Conservation (phyloP, 2,113 vertebrate species). For the Podocnemis expansa region DNA sequence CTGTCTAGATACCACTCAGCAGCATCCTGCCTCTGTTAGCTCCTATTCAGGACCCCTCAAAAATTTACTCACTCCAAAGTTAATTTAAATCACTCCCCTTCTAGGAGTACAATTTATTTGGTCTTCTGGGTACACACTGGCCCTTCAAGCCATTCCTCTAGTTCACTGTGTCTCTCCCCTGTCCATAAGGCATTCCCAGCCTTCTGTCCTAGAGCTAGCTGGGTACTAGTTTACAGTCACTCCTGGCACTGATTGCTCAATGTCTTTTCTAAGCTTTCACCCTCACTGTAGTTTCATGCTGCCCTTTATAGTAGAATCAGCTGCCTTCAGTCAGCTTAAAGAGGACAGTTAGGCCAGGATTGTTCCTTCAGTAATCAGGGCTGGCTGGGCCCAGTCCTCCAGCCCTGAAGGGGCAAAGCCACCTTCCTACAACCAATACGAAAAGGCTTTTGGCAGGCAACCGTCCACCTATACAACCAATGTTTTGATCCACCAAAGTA, state of each 20-base stretch:
- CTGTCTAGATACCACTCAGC: not conserved
- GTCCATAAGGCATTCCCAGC: not conserved
- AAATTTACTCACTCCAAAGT: not conserved
- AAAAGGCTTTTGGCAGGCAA: slow-evolving; percentile 28
- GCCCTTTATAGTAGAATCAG: not conserved
- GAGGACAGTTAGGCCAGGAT: not conserved
- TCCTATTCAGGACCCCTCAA: not conserved
- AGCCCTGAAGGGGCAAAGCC: no score
- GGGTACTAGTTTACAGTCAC: not conserved
- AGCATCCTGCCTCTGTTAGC: not conserved
- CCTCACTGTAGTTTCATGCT: not conserved
- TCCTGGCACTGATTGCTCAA: no score
- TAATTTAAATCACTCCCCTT: not conserved
- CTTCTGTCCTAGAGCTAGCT: not conserved
- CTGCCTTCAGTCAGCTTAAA: not conserved
- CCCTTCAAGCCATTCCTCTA: not conserved
- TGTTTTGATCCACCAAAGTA: not conserved
- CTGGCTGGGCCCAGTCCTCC: no score
- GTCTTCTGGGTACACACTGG: not conserved
- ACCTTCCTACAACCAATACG: not conserved
- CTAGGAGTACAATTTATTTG: not conserved
- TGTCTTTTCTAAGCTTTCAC: not conserved
- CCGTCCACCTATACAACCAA: not conserved
- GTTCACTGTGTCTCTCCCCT: not conserved
- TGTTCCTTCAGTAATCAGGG: no score